phyloP scores from a whole-genome alignment of 2,888 invertebrate genomes.

The Caenorhabditis becei region DNA sequence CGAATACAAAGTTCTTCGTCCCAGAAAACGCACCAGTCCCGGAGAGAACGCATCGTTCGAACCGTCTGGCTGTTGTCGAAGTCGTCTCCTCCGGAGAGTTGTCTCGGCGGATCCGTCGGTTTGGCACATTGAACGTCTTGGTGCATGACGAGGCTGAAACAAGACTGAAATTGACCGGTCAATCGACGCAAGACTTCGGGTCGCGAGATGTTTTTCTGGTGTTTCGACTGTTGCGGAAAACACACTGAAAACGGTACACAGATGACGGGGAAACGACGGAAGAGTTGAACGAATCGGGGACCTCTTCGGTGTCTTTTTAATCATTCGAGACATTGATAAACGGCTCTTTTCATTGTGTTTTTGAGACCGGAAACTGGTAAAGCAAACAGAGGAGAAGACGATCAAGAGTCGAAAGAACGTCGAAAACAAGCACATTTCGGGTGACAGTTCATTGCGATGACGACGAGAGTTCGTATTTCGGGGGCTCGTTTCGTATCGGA shows the following conservation, averaged over 20 bases:
- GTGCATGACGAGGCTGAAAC: conserved; percentile 9
- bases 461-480: conserved; percentile 16
- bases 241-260: neutral
- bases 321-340: no score
- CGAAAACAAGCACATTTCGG: conserved; percentile 9
- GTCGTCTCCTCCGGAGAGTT: conserved; percentile 18
- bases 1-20: conserved; percentile 1
- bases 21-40: conserved; percentile 29
- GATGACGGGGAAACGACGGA: no score
- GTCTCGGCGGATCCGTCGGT: neutral
- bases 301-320: no score
- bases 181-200: conserved; percentile 2
- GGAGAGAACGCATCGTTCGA: conserved; percentile 23
- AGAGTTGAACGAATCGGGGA: no score
- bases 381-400: conserved; percentile 17
- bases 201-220: conserved; percentile 18
- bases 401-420: conserved; percentile 15
- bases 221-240: neutral
- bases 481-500: conserved; percentile 19
- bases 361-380: conserved; percentile 25
- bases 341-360: conserved; percentile 1
- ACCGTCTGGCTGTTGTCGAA: conserved; percentile 25
- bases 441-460: neutral
- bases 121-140: conserved; percentile 4
- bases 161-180: conserved; percentile 47